A percentile compares a stretch with the other conserved stretches of the same genome.
Conservation (phyloP, 2,888 invertebrate species). For the Cephonodes hylas region DNA sequence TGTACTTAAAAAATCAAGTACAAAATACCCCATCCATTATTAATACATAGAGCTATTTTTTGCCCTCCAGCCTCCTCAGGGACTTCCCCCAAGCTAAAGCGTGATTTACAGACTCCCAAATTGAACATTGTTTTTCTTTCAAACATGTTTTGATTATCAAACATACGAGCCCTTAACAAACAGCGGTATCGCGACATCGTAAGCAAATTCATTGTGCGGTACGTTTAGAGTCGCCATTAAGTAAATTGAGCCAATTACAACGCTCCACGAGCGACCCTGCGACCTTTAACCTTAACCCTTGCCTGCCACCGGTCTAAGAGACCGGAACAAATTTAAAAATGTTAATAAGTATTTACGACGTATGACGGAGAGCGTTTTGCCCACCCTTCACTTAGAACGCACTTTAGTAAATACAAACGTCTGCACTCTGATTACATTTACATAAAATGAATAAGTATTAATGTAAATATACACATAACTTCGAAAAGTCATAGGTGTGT, state of each 20-base stretch:
- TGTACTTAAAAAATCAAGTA: too few relatives aligned
- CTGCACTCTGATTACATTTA: too few relatives aligned
- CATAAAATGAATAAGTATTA: too few relatives aligned
- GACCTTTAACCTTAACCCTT: not conserved
- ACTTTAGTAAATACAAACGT: too few relatives aligned
- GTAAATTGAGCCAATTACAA: conserved; percentile 2
- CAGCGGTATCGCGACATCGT: not conserved
- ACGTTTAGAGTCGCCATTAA: not conserved
- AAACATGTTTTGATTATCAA: not conserved
- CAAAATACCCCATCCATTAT: not conserved
- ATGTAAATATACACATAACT: too few relatives aligned
- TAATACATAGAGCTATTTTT: not conserved
- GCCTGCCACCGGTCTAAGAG: not conserved
- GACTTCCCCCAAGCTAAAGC: not conserved
- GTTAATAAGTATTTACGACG: too few relatives aligned
- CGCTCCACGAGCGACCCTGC: not conserved
- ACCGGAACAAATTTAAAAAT: too few relatives aligned
- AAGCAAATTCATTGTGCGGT: not conserved
- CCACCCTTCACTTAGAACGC: too few relatives aligned
- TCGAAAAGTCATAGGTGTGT: too few relatives aligned
- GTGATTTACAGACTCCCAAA: not conserved
- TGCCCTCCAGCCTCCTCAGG: not conserved
- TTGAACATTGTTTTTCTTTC: not conserved
- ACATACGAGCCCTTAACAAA: not conserved
- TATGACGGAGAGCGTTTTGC: too few relatives aligned